Evolutionary conservation across 2,888 invertebrate genomes (phyloP).

Genomic region (Lithophane semibrunnea): DNA sequence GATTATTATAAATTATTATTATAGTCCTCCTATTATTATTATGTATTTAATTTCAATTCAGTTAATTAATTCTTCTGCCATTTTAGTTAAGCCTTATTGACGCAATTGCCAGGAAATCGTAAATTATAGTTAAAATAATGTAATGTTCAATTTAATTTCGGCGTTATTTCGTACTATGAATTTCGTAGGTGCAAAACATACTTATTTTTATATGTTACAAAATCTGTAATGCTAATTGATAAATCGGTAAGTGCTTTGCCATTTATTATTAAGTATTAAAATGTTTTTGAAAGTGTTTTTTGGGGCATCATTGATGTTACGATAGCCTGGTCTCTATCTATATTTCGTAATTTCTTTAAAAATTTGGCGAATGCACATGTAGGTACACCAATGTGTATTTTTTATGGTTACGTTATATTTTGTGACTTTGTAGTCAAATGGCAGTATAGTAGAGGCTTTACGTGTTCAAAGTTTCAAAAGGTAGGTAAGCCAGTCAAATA

Average conservation of each 20-base stretch:
- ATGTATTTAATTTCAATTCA: neutral
- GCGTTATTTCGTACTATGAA: neutral
- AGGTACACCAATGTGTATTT: neutral
- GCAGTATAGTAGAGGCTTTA: neutral
- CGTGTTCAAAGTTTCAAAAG: slow-evolving; percentile 4
- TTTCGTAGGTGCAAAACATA: neutral
- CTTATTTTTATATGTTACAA: slow-evolving; percentile 3
- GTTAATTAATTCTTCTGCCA: neutral
- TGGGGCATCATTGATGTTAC: neutral
- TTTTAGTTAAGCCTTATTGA: neutral
- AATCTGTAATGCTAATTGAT: slow-evolving; percentile 14
- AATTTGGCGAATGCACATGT: neutral
- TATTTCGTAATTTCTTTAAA: neutral
- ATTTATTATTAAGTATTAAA: neutral
- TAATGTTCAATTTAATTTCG: neutral
- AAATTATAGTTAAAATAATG: slow-evolving; percentile 51
- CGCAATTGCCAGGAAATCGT: slow-evolving; percentile 35
- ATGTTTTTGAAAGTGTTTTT: neutral
- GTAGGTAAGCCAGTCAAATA: neutral
- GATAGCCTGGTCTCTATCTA: neutral
- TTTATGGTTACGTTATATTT: neutral
- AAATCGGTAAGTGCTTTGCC: neutral
- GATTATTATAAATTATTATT: no score
- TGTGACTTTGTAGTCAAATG: neutral
- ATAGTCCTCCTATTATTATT: no score